Evolutionary conservation across 1,140 invertebrate genomes (phyloP), one percentile per base, ranked within the genome.

Genomic region (Cydia splendana): DNA sequence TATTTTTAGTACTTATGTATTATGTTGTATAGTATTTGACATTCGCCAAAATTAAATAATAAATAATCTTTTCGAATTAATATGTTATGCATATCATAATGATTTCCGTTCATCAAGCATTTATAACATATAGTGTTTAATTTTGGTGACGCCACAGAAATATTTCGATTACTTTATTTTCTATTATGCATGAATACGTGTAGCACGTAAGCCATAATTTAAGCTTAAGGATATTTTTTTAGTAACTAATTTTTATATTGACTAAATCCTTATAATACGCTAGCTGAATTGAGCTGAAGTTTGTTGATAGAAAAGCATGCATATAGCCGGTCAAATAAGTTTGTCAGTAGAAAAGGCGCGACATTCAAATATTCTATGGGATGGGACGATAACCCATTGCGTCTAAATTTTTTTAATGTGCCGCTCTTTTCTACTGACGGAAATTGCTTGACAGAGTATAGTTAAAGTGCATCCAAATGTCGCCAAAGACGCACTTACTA

Each of bases 21-120:
- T 71, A 71, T 71, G 67, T 71, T 71, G 67, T 71, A 71, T 71
- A 71, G 67, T 71, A 71, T 71, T 71, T 15, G 34, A 71, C 67
- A 38, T 42, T 18, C 34, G 34, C 67, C 67, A 71, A 71, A 71
- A 71, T 57, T 57, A 57, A 7, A n/a, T 2, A 9, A 57, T 10
- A 18, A 65, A 28, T 65, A 67, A 67, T 2, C 48, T 53, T 53
- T 9, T 57, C n/a, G 10, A 69, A 30, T n/a, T 69, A 69, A 69
- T 71, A 18, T 42, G 30, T 38, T 42, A 42, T 38, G 34, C 30
- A 71, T 18, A 62, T 24, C 9, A 62, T 6, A 24, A 62, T 62
- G 20, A 62, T 24, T 62, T 62, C 18, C n/a, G n/a, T 62, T 62
- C 57, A 24, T 62, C 57, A 62, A 20, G 34, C 67, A 71, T 71